Evolutionary conservation across 2,113 vertebrate genomes (phyloP).

Genomic region (Oceanodroma tethys): DNA sequence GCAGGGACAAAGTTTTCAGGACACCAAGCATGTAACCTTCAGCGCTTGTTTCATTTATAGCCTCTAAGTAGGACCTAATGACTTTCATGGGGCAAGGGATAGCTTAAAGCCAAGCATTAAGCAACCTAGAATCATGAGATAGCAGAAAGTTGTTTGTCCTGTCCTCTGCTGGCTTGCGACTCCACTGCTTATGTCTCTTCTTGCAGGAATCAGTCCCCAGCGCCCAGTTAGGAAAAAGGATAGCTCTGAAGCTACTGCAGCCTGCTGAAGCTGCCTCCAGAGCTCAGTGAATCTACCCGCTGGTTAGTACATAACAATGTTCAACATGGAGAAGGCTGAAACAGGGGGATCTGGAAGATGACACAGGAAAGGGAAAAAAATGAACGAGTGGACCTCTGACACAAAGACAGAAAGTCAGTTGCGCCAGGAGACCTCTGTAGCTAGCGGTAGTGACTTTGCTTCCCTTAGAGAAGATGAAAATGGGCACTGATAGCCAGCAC

Average conservation of each 20-base stretch:
- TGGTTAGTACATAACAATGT: not conserved
- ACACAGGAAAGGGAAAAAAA: constrained; percentile 50
- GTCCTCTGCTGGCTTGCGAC: not conserved
- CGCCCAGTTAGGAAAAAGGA: fast-evolving
- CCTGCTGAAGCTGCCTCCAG: constrained; percentile 65
- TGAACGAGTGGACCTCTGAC: constrained; percentile 67
- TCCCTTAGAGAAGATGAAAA: constrained; percentile 65
- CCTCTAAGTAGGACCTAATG: not conserved
- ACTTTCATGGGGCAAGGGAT: not conserved
- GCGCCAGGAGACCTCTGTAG: constrained; percentile 72
- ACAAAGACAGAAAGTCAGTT: constrained; percentile 75
- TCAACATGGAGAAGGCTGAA: not conserved
- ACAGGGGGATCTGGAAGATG: constrained; percentile 63
- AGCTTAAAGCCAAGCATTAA: not conserved
- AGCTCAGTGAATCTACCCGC: constrained; percentile 68
- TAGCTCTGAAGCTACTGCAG: not conserved
- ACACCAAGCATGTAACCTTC: not conserved
- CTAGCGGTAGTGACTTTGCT: constrained; percentile 14
- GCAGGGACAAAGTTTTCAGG: not conserved
- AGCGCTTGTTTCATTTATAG: not conserved
- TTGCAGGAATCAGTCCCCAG: fast-evolving
- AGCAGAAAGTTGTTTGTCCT: not conserved
- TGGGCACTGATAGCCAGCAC: not conserved
- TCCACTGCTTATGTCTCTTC: not conserved
- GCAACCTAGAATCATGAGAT: not conserved